Conservation (phyloP, 2,797 vertebrate species). For the Kryptolebias ocellatus region DNA sequence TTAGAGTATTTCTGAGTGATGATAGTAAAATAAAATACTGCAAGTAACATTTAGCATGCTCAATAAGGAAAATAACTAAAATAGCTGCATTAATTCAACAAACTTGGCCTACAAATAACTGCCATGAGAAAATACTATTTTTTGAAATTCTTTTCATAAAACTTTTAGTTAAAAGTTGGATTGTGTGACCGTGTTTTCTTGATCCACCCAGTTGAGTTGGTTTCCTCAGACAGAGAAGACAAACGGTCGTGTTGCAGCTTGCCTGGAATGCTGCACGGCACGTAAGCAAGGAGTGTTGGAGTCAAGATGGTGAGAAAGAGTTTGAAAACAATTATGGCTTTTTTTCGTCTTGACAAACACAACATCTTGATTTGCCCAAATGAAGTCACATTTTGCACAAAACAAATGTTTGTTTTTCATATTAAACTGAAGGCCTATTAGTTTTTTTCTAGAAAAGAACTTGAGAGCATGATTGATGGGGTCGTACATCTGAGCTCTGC, state of each 20-base stretch:
- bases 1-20: constrained; percentile 13
- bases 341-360: background rate
- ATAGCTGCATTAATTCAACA: too few relatives aligned
- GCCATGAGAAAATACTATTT: background rate
- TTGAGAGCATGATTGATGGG: constrained; percentile 1
- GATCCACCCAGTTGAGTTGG: constrained; percentile 61
- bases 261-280: constrained; percentile 73
- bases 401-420: background rate
- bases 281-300: constrained; percentile 20
- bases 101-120: constrained; percentile 21
- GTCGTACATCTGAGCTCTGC: background rate
- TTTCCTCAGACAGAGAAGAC: constrained; percentile 41
- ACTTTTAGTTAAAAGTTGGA: constrained; percentile 8
- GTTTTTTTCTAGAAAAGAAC: too few relatives aligned
- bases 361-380: constrained; percentile 6
- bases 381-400: constrained; percentile 4
- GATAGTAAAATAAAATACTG: constrained; percentile 5
- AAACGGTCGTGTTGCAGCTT: constrained; percentile 58
- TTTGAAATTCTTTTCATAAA: background rate
- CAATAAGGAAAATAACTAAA: too few relatives aligned
- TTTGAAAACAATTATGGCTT: constrained; percentile 15
- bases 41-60: too few relatives aligned
- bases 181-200: constrained; percentile 51
- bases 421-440: background rate
- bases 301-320: constrained; percentile 31